A percentile compares a stretch with the other conserved stretches of the same genome.
Conservation (phyloP, 2,113 vertebrate genomes). For the Hyla sarda region DNA sequence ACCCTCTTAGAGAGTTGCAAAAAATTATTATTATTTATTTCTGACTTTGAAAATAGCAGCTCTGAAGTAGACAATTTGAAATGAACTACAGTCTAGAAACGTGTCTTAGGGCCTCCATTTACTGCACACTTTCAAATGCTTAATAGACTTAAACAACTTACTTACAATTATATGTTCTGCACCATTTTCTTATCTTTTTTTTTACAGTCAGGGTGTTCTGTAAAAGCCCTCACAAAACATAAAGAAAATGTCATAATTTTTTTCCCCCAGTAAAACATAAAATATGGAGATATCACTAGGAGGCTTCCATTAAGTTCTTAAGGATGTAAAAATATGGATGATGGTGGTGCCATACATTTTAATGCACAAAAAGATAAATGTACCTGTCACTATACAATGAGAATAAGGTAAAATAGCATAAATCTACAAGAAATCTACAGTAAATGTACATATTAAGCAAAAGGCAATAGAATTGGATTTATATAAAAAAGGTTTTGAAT, state of each 20-base stretch:
- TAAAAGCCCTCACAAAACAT: neutral
- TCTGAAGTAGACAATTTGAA: neutral
- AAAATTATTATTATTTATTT: neutral
- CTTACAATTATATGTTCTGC: neutral
- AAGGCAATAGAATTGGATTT: neutral
- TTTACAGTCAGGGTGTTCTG: neutral
- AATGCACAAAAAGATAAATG: neutral
- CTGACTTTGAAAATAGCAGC: neutral
- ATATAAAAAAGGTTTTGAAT: too few relatives aligned
- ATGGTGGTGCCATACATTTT: neutral
- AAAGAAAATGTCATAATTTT: neutral
- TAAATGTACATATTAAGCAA: neutral
- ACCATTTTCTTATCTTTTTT: neutral
- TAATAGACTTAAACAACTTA: constrained; percentile 40
- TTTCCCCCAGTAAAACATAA: neutral
- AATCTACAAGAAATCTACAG: neutral
- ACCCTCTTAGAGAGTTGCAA: neutral
- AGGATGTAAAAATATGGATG: neutral
- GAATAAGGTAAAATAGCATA: neutral
- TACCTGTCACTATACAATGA: constrained; percentile 15
- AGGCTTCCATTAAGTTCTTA: neutral
- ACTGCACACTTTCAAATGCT: neutral
- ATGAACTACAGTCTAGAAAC: neutral
- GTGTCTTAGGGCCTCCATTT: constrained; percentile 10
- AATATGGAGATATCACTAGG: neutral